phyloP scores from a whole-genome alignment of 1,140 invertebrate species.

The Hermatobates lingyangjiaoensis region DNA sequence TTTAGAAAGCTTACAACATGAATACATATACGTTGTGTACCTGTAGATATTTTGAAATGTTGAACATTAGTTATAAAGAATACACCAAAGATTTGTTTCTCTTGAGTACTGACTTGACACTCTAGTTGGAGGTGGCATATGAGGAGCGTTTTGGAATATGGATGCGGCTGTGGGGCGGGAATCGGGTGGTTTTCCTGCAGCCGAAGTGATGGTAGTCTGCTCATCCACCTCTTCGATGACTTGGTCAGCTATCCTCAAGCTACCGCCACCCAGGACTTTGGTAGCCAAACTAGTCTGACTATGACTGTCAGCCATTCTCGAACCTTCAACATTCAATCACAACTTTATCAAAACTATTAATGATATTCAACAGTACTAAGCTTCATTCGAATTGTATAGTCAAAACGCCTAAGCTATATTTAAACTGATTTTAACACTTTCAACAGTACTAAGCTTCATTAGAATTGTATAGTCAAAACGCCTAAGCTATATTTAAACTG shows the following conservation, averaged over 20 bases:
- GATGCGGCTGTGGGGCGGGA: constrained; percentile 27
- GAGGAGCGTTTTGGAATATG: constrained; percentile 22
- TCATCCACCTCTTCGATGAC: constrained; percentile 69
- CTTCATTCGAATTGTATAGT: too few species aligned
- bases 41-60: not conserved
- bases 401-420: too few species aligned
- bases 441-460: too few species aligned
- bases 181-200: constrained; percentile 27
- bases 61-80: not conserved
- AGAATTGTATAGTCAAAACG: too few species aligned
- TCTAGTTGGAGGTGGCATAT: not conserved
- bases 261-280: constrained; percentile 12
- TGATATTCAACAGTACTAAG: too few species aligned
- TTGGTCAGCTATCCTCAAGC: constrained; percentile 46
- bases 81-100: not conserved
- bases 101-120: not conserved
- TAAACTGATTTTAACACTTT: too few species aligned
- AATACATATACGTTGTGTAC: not conserved
- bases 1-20: too few species aligned
- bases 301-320: constrained; percentile 10
- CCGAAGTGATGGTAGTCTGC: constrained; percentile 54
- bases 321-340: too few species aligned
- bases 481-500: too few species aligned
- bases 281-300: constrained; percentile 13
- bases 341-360: too few species aligned